Evolutionary conservation across 2,888 invertebrate genomes (phyloP).

Genomic region (Netelia inedita): DNA sequence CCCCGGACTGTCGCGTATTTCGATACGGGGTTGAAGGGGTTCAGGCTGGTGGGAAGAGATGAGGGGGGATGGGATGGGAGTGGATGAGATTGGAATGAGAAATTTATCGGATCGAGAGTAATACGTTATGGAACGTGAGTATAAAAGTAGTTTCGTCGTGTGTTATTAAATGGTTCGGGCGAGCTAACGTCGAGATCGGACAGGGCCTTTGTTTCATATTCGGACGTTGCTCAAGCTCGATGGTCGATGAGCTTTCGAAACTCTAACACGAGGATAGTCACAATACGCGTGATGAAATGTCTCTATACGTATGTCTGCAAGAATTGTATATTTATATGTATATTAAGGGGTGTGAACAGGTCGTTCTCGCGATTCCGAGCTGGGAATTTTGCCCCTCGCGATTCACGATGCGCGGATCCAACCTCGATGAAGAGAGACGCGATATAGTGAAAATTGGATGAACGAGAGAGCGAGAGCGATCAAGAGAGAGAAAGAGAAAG

Average conservation of each 20-base stretch:
- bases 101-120: not conserved
- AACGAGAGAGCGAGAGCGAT: not conserved
- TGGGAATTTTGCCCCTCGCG: conserved; percentile 8
- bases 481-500: not conserved
- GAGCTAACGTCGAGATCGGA: not conserved
- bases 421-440: not conserved
- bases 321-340: conserved; percentile 20
- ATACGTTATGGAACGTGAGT: not conserved
- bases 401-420: not conserved
- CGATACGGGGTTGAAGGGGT: not conserved
- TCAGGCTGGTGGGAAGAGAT: not conserved
- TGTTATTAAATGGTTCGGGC: not conserved
- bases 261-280: not conserved
- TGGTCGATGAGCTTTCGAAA: not conserved
- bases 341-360: not conserved
- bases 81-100: not conserved
- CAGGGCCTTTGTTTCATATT: not conserved
- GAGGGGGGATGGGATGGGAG: not conserved
- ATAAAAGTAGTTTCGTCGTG: not conserved
- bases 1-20: not conserved
- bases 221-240: not conserved
- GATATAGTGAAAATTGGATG: conserved; percentile 26
- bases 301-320: not conserved
- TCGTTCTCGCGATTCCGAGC: not conserved
- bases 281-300: not conserved